phyloP scores from a whole-genome alignment of 2,797 vertebrate genomes.

The Ptychobarbus kaznakovi region DNA sequence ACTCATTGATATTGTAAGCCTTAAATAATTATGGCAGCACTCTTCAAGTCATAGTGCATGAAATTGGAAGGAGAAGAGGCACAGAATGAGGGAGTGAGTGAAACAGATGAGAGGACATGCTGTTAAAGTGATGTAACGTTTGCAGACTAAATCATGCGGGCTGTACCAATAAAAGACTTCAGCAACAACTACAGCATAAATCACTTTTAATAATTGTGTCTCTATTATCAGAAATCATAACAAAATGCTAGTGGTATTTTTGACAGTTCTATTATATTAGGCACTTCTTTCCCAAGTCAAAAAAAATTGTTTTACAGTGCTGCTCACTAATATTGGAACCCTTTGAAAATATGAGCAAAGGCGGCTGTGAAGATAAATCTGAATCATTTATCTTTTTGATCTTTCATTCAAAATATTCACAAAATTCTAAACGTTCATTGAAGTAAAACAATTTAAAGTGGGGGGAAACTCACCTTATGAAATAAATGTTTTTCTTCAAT shows the following conservation, averaged over 20 bases:
- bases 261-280: neutral
- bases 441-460: too few relatives aligned
- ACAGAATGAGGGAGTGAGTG: constrained; percentile 10
- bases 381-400: too few relatives aligned
- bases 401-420: too few relatives aligned
- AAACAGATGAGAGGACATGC: constrained; percentile 24
- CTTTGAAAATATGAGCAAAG: too few relatives aligned
- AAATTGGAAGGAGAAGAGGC: constrained; percentile 38
- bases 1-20: constrained; percentile 18
- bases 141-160: neutral
- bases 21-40: constrained; percentile 51
- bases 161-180: neutral
- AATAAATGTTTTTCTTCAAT: too few relatives aligned
- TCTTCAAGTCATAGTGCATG: constrained; percentile 50
- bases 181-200: constrained; percentile 13
- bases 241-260: neutral
- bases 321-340: too few relatives aligned
- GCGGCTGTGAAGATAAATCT: too few relatives aligned
- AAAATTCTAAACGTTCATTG: too few relatives aligned
- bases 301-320: too few relatives aligned
- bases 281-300: too few relatives aligned
- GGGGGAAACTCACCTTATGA: too few relatives aligned
- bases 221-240: neutral
- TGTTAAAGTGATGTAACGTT: constrained; percentile 1
- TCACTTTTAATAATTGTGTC: neutral